Base-by-base conservation (phyloP, 1,140 invertebrate genomes). In the Schlechtendalia chinensis region DNA sequence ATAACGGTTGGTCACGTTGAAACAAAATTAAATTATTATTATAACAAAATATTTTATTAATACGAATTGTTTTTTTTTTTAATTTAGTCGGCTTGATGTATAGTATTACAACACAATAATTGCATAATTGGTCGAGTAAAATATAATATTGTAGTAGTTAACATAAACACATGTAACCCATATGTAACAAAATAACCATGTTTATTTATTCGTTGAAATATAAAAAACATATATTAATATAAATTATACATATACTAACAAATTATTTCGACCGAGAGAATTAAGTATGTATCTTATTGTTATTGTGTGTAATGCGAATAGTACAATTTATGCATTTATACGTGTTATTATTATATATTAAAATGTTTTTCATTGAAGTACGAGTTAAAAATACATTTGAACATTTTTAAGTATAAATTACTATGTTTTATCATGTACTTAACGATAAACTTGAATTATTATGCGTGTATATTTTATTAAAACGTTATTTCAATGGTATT, bases 161-260 rank as follows among this genome's bases (percentile, higher is more conserved):
- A 29, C 24, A 29, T n/a, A 29, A 32, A 72, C 69, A 72, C 47
- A 14, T 72, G 69, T 72, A 54, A 72, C 24, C 47, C 69, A 72
- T 72, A n/a, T 72, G 69, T 29, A 72, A 72, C 69, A 29, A 54
- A 54, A 72, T 54, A n/a, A 72, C 17, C 50, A 72, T 29, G 50
- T 54, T 27, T 29, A 29, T 72, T 29, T 29, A 5, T 72, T 72
- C 17, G 17, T 12, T 29, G 19, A 72, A 72, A 54, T 54, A 72
- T 54, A 32, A n/a, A 45, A 72, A 67, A 53, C 29, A 72, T 29
- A 53, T 50, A 69, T 69, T n/a, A 17, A 50, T 12, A 71, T 72
- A 69, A 69, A 24, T 47, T 50, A 22, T n/a, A 27, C n/a, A 50
- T 3, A 24, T 17, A 47, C 5, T 50, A 19, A 72, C 54, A 72